Evolutionary conservation across 2,113 vertebrate species (phyloP), one percentile per base, ranked within the genome.

Genomic region (Platichthys flesus): DNA sequence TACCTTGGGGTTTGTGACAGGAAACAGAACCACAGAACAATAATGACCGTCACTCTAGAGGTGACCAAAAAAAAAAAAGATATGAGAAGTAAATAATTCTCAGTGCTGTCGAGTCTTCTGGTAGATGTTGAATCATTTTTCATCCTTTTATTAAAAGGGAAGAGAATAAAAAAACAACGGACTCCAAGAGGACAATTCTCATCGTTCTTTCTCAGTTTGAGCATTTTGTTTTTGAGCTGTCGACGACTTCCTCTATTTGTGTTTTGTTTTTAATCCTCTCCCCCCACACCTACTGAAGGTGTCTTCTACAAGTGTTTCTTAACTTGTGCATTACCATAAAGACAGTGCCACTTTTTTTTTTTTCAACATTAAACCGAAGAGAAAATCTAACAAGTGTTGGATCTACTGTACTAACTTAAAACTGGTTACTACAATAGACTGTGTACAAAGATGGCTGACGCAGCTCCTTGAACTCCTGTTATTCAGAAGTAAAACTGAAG

Each of bases 101-200:
- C 56, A 71, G 78, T 76, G 70, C 72, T 81, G 84, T 85, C 76
- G 7, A 45, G 51, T 7, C 51, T 54, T 21, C 51, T 83, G 69
- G 23, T 71, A 76, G 71, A 86, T 89, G 85, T 91, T 86, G 70
- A 26, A 45, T 76, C 40, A 69, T 74, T 89, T 82, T 87, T 82
- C 76, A 87, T 78, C 79, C 66, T 89, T 85, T 85, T 83, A 65
- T 66, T 84, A 63, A 54, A 86, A 87, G 79, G 78, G 85, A 93
- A 87, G 83, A 92, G 92, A 91, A 88, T 85, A 21, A 54, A 80
- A 59, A 21, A 21, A 31, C 6, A 7, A 31, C 6, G 6, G 31
- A 31, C 31, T 31, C 31, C 69, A 47, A 74, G 9, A n/a, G 28
- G 62, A 13, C 6, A 10, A 72, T 74, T 62, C 52, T 80, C 45